Evolutionary conservation across 2,113 vertebrate species (phyloP).

Genomic region (Boulengeromyrus knoepffleri): DNA sequence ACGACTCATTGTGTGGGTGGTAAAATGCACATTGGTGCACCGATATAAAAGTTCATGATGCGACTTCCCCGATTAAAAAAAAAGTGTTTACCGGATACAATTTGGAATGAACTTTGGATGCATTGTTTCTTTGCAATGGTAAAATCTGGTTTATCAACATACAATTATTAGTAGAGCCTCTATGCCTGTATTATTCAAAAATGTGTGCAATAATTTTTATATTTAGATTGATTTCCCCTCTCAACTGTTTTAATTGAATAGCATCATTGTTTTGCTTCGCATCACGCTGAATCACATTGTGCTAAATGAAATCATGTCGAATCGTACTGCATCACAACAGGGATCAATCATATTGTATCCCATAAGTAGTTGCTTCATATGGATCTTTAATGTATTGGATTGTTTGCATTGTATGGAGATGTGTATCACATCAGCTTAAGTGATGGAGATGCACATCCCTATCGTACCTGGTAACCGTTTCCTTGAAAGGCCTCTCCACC

Average conservation of each 20-base stretch:
- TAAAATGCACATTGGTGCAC: background rate
- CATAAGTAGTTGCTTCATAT: background rate
- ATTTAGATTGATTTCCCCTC: background rate
- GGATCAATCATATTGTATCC: background rate
- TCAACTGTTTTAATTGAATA: background rate
- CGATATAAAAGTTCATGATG: background rate
- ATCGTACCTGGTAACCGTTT: slow-evolving; percentile 77
- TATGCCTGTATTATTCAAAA: background rate
- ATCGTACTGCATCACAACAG: background rate
- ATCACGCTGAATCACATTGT: background rate
- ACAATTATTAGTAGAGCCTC: background rate
- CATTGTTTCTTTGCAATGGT: background rate
- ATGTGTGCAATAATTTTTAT: background rate
- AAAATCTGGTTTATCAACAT: background rate
- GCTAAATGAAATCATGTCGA: background rate
- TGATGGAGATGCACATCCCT: background rate
- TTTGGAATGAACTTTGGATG: background rate
- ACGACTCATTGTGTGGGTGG: background rate
- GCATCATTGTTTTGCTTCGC: background rate
- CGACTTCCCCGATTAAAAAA: background rate
- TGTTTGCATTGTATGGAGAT: background rate
- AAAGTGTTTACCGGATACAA: background rate
- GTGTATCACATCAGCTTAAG: background rate
- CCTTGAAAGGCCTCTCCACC: slow-evolving; percentile 84
- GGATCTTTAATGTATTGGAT: background rate